Base-by-base conservation (phyloP, 2,888 invertebrate genomes). In the Epirrhoe tristata region DNA sequence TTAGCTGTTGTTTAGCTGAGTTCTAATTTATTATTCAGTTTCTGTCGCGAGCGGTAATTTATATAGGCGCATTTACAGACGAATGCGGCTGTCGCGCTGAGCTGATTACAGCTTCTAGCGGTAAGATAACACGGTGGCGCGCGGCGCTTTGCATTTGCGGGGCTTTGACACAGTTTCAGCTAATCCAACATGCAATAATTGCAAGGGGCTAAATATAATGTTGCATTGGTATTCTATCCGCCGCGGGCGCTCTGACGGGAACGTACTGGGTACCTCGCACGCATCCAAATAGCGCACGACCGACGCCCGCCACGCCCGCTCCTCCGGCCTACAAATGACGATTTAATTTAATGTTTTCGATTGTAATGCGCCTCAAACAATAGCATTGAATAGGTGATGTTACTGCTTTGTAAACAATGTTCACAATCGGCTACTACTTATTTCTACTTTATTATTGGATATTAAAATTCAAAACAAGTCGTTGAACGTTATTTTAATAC, bases 151-250 rank as follows among this genome's bases (percentile, higher is more conserved):
- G 69, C 67, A 73, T 72, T 74, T 74, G 64, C 70, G 69, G 69
- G 60, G 69, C 71, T 70, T 73, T 89, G 89, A 87, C 88, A 89
- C 80, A 90, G 82, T 88, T 91, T 84, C 81, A 81, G 80, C 81
- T 83, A 81, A 86, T 86, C 82, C 82, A 82, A 81, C 79, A 79
- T 77, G 79, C 80, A 81, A 83, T 86, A 85, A 87, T 87, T 87
- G 87, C 84, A 81, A 82, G 73, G 77, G 79, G 80, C 87, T 91
- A 89, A 86, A 89, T 87, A 88, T 90, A 89, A 88, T 85, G 84
- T 82, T 75, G 73, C 81, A 87, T 93, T 92, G 87, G 82, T 83
- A 92, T 90, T 87, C 90, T 75, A 71, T 66, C 69, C 82, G 79
- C 83, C 67, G 71, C 79, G 75, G 78, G 79, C 80, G 75, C 81